Conservation (phyloP, 2,888 invertebrate species). For the Drosophila picticornis region DNA sequence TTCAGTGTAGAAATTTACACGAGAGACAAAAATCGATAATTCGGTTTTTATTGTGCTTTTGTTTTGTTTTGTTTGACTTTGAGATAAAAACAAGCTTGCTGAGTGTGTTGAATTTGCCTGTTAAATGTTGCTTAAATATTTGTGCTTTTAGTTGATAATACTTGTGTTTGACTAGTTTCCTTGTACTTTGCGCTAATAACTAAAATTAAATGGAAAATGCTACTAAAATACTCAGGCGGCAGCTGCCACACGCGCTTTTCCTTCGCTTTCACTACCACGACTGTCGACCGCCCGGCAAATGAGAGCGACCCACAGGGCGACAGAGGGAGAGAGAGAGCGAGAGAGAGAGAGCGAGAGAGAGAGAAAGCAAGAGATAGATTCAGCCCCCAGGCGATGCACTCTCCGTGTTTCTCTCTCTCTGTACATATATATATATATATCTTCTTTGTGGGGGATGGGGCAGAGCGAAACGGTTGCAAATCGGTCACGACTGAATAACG, state of each 20-base stretch:
- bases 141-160: conserved; percentile 10
- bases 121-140: conserved; percentile 13
- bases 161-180: conserved; percentile 13
- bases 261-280: conserved; percentile 51
- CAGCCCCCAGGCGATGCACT: conserved; percentile 36
- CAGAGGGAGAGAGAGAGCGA: conserved; percentile 3
- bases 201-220: conserved; percentile 58
- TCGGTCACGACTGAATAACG: conserved; percentile 1
- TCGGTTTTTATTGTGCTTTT: conserved; percentile 8
- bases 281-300: conserved; percentile 36
- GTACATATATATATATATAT: not conserved
- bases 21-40: conserved; percentile 49
- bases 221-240: conserved; percentile 54
- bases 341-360: conserved; percentile 13
- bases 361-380: conserved; percentile 5
- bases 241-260: conserved; percentile 63
- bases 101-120: not conserved
- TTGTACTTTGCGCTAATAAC: conserved; percentile 43
- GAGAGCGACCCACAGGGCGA: conserved; percentile 39
- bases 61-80: conserved; percentile 17
- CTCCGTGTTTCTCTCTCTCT: not conserved
- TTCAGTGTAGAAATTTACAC: not conserved
- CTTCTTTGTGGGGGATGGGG: conserved; percentile 35
- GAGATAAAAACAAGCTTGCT: conserved; percentile 36
- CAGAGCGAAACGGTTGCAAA: conserved; percentile 53